Conservation (phyloP, 2,113 vertebrate genomes). For the Syngnathus typhle region DNA sequence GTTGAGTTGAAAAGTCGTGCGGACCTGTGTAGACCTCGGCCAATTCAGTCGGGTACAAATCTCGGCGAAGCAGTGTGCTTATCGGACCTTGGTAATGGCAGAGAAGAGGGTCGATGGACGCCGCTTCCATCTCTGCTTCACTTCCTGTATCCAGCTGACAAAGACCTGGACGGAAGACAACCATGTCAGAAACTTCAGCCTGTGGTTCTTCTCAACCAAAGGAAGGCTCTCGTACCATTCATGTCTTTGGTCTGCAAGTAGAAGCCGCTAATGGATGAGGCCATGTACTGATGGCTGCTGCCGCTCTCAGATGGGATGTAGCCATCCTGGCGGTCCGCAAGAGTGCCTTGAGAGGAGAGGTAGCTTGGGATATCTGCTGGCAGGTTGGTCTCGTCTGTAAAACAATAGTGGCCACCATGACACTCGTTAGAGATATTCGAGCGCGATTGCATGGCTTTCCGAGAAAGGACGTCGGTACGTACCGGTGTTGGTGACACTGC, state of each 20-base stretch:
- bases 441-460: no score
- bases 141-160: conserved; percentile 84
- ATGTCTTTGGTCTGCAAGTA: conserved; percentile 83
- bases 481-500: conserved; percentile 97
- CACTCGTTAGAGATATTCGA: neutral
- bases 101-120: conserved; percentile 78
- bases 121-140: conserved; percentile 80
- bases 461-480: conserved; percentile 18
- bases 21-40: conserved; percentile 63
- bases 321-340: conserved; percentile 88
- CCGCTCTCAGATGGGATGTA: conserved; percentile 87
- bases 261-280: conserved; percentile 79
- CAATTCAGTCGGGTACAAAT: conserved; percentile 71
- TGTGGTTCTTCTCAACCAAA: neutral
- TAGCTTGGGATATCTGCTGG: conserved; percentile 95
- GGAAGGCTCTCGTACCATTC: conserved; percentile 67
- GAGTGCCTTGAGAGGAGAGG: conserved; percentile 90
- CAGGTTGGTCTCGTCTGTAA: conserved; percentile 90
- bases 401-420: neutral
- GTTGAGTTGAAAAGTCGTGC: neutral
- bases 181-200: neutral
- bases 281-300: conserved; percentile 85
- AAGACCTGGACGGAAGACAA: conserved; percentile 65
- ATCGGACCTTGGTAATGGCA: conserved; percentile 80
- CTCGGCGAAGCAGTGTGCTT: conserved; percentile 74